A percentile compares a stretch with the other conserved stretches of the same genome.
phyloP scores from a whole-genome alignment of 2,888 invertebrate genomes.

The Pollenia labialis region DNA sequence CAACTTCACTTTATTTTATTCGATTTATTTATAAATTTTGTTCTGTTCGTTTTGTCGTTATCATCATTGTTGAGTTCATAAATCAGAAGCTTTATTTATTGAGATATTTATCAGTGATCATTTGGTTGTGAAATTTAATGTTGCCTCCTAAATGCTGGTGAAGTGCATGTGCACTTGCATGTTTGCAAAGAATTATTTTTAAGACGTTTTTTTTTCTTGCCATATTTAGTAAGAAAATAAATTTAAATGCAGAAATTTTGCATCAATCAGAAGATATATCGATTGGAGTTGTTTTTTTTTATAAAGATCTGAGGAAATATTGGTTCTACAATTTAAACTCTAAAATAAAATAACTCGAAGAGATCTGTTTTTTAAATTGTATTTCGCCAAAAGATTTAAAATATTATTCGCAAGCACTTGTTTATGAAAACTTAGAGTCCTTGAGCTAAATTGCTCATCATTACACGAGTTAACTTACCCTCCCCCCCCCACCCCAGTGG shows the following conservation, averaged over 20 bases:
- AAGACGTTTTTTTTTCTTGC: neutral
- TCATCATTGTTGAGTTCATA: conserved; percentile 72
- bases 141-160: conserved; percentile 55
- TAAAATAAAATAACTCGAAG: no score
- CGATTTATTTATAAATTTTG: conserved; percentile 59
- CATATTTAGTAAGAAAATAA: neutral
- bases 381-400: no score
- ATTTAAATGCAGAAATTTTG: neutral
- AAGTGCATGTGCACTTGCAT: conserved; percentile 62
- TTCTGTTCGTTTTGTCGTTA: conserved; percentile 61
- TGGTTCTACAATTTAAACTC: no score
- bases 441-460: no score
- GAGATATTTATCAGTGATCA: conserved; percentile 74
- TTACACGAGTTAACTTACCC: no score
- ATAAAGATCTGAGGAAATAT: no score
- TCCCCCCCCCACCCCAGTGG: no score
- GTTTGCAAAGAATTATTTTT: conserved; percentile 35
- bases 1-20: conserved; percentile 54
- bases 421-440: no score
- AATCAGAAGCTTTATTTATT: conserved; percentile 74
- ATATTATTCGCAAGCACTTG: no score
- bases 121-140: conserved; percentile 71
- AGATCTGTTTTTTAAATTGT: no score
- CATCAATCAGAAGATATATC: no score
- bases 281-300: no score